Evolutionary conservation across 2,888 invertebrate species (phyloP).

Genomic region (Isoperla grammatica): DNA sequence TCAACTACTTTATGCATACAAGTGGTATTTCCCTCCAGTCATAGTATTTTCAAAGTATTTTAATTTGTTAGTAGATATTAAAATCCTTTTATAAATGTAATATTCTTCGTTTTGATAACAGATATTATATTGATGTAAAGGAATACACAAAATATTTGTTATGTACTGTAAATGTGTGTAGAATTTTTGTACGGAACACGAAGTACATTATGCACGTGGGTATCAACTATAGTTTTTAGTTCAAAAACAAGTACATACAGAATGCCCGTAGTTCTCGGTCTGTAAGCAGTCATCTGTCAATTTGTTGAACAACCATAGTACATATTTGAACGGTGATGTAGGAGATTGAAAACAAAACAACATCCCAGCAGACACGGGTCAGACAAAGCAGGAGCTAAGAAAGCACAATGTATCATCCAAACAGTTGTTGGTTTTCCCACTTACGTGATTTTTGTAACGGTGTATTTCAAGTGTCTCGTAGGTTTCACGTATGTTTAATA

Average conservation of each 20-base stretch:
- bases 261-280: too few species aligned
- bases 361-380: too few species aligned
- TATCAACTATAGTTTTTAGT: too few species aligned
- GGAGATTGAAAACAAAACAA: too few species aligned
- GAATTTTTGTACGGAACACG: conserved; percentile 1
- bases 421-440: background rate
- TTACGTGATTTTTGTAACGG: conserved; percentile 1
- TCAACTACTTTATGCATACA: too few species aligned
- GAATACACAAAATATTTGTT: background rate
- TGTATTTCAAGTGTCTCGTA: conserved; percentile 4
- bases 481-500: background rate
- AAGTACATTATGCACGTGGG: background rate
- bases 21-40: conserved; percentile 22
- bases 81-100: background rate
- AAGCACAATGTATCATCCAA: background rate
- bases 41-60: conserved; percentile 22
- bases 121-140: background rate
- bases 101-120: background rate
- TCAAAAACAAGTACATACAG: too few species aligned
- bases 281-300: too few species aligned
- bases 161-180: conserved; percentile 4
- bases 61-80: too few species aligned
- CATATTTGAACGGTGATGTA: too few species aligned
- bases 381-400: background rate
- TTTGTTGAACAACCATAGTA: too few species aligned